Conservation (phyloP, 2,113 vertebrate species). For the Orientallactaga bullata region DNA sequence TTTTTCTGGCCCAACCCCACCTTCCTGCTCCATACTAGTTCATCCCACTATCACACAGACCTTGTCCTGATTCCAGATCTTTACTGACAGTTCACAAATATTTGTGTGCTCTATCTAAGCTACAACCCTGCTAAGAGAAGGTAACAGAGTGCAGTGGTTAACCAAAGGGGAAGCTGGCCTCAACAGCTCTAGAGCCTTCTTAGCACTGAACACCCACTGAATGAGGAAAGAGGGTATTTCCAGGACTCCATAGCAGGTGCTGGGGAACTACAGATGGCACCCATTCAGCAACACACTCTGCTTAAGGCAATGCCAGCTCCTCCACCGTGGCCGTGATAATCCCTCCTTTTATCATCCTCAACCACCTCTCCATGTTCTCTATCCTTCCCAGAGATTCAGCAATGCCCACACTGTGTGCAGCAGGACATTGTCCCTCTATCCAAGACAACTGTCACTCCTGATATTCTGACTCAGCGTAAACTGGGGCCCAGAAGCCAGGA, state of each 20-base stretch:
- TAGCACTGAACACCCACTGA: neutral
- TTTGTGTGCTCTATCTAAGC: neutral
- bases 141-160: neutral
- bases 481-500: neutral
- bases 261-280: neutral
- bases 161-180: neutral
- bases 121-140: neutral
- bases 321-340: neutral
- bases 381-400: neutral
- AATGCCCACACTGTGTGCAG: rapidly evolving
- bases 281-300: neutral
- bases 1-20: neutral
- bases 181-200: neutral
- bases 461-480: neutral
- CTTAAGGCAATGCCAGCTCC: neutral
- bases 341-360: neutral
- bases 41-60: neutral
- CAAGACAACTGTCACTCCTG: too few relatives aligned
- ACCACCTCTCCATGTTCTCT: rapidly evolving
- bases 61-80: neutral
- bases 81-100: neutral
- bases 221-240: neutral
- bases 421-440: neutral
- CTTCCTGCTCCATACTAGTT: neutral
- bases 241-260: neutral